phyloP scores from a whole-genome alignment of 2,113 vertebrate genomes.

The Menidia beryllina region DNA sequence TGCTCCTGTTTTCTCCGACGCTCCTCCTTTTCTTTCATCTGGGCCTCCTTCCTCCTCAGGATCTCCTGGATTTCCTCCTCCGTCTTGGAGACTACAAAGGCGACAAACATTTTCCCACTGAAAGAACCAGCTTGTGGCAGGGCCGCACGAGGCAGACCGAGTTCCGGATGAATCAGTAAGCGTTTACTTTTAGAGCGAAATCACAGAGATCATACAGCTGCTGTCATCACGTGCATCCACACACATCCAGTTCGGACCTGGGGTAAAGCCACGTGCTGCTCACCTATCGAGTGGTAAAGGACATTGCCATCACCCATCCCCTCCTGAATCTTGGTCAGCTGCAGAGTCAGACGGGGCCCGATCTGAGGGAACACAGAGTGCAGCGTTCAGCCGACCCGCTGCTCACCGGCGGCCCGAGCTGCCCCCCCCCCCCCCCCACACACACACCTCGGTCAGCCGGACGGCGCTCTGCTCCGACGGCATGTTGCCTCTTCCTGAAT shows the following conservation, averaged over 20 bases:
- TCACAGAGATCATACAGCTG: constrained; percentile 62
- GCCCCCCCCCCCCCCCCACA: fast-evolving
- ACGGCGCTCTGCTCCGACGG: constrained; percentile 90
- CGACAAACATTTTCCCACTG: not conserved
- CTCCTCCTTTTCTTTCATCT: constrained; percentile 79
- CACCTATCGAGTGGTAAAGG: constrained; percentile 87
- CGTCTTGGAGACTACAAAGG: constrained; percentile 83
- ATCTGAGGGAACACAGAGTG: constrained; percentile 79
- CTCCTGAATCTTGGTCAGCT: constrained; percentile 91
- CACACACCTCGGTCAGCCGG: constrained; percentile 88
- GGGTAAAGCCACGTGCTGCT: constrained; percentile 64
- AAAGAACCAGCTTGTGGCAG: not conserved
- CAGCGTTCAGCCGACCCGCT: not conserved
- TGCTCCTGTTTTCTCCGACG: constrained; percentile 84
- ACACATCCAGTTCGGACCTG: not conserved
- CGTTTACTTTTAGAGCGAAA: constrained; percentile 75
- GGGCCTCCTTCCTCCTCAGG: constrained; percentile 83
- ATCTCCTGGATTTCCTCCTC: constrained; percentile 87
- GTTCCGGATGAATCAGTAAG: constrained; percentile 69
- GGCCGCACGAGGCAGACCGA: not conserved
- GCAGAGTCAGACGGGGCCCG: constrained; percentile 90
- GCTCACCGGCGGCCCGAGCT: too few species aligned
- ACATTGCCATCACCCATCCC: constrained; percentile 88
- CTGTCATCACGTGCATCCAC: constrained; percentile 64
- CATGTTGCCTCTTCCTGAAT: constrained; percentile 91